These are phyloP conservation scores for Drosophila paracracens DNA, from an alignment of 2,888 invertebrate species.

Conservation along the genomic window DNA sequence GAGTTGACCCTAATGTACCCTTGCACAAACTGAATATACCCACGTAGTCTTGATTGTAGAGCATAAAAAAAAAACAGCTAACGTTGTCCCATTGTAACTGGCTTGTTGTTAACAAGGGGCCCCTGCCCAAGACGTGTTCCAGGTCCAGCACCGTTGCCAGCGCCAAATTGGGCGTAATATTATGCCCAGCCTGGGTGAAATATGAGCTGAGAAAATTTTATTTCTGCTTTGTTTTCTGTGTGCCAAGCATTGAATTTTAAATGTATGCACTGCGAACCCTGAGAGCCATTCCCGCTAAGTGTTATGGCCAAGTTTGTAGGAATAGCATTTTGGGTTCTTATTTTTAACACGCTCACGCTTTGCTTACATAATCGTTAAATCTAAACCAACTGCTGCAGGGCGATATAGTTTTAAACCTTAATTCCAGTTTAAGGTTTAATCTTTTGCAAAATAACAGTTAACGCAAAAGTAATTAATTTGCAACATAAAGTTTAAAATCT, in stretches of 20 bases:
- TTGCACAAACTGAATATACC: constrained; percentile 7
- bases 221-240: constrained; percentile 65
- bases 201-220: constrained; percentile 80
- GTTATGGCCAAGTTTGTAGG: constrained; percentile 48
- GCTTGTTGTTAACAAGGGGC: constrained; percentile 75
- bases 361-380: constrained; percentile 14
- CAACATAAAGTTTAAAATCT: background rate
- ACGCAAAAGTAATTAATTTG: background rate
- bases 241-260: constrained; percentile 60
- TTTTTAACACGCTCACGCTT: constrained; percentile 31
- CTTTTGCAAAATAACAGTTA: background rate
- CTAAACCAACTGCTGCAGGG: constrained; percentile 27
- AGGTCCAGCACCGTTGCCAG: constrained; percentile 66
- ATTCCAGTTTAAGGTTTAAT: background rate
- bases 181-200: constrained; percentile 75
- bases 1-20: constrained; percentile 16
- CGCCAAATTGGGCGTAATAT: constrained; percentile 78
- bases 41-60: constrained; percentile 4
- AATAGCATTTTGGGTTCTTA: constrained; percentile 18
- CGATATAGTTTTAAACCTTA: background rate
- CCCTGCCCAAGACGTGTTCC: constrained; percentile 64
- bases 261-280: constrained; percentile 39
- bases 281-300: constrained; percentile 49
- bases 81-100: constrained; percentile 76
- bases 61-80: constrained; percentile 50